Percentiles rank a stretch among this genome's conserved stretches.
phyloP scores from a whole-genome alignment of 2,113 vertebrate species.

The Jaculus jaculus region DNA sequence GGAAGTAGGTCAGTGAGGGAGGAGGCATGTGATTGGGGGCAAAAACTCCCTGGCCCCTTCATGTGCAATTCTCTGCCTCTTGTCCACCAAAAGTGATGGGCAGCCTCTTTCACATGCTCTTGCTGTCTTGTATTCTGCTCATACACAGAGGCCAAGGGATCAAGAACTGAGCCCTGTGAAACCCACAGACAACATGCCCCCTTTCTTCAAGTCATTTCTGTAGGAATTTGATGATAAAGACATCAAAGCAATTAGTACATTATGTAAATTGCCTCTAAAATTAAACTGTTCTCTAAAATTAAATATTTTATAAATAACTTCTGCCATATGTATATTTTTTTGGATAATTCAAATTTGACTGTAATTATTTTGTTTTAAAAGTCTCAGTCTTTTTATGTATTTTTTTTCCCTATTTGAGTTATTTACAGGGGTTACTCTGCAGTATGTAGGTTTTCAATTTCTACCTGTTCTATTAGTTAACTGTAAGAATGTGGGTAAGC shows the following conservation, averaged over 20 bases:
- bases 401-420: neutral
- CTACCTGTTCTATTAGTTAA: neutral
- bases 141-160: neutral
- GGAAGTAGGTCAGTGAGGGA: neutral
- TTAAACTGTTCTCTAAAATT: neutral
- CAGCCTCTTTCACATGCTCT: neutral
- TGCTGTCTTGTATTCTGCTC: neutral
- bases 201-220: neutral
- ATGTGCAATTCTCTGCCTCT: neutral
- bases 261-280: constrained; percentile 37
- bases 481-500: neutral
- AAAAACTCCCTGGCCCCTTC: neutral
- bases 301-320: constrained; percentile 35
- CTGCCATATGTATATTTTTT: neutral
- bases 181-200: neutral
- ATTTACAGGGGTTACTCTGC: neutral
- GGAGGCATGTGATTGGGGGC: too few relatives aligned
- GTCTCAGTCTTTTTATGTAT: neutral
- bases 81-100: neutral
- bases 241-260: neutral
- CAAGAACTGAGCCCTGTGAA: neutral
- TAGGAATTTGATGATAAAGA: neutral
- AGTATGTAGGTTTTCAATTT: neutral
- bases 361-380: constrained; percentile 9
- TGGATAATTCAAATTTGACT: constrained; percentile 28